Base-by-base conservation (phyloP, 2,888 invertebrate genomes). In the Melanchra persicariae region DNA sequence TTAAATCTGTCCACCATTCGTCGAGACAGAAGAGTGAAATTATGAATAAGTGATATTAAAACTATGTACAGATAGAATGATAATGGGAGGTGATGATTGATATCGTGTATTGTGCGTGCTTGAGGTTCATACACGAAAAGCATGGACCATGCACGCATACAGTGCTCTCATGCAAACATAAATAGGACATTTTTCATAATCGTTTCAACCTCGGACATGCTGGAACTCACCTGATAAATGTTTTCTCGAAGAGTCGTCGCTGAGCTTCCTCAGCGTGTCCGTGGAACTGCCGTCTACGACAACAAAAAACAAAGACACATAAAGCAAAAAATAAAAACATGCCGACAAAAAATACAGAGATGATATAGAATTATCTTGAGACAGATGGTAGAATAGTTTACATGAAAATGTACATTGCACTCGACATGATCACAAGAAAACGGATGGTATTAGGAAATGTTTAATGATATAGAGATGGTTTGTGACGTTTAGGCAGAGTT, bases 171-270 rank as follows among this genome's bases (percentile, higher is more conserved):
- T 94, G 93, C 94, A 81, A 86, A 85, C 87, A 84, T 72, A 87
- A 79, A 82, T 61, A 69, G 61, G 66, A 79, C 24, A 67, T 65
- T 77, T 59, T 43, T 69, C 62, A 70, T 78, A 75, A 79, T 58
- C 49, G 74, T 59, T 62, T 60, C 30, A 74, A 60, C 78, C 79
- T 77, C 74, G 79, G 85, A 83, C 68, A 80, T 85, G 74, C 72
- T 60, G 63, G 69, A 73, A 89, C 95, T 93, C 90, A 96, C 96
- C 96, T 92, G 96, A 96, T 86, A 96, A 92, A 90, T 95, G 95
- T 93, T 96, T 96, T 93, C 96, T 93, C 77, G 96, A 96, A 80
- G 93, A 94, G 86, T 96, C 96, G 92, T 96, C 96, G 87, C 96
- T 96, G 83, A 94, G 91, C 87, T 95, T 96, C 91, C 96, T 93